These are phyloP conservation scores for Diorhabda carinulata DNA, from an alignment of 1,140 invertebrate genomes.

Conservation along the genomic window DNA sequence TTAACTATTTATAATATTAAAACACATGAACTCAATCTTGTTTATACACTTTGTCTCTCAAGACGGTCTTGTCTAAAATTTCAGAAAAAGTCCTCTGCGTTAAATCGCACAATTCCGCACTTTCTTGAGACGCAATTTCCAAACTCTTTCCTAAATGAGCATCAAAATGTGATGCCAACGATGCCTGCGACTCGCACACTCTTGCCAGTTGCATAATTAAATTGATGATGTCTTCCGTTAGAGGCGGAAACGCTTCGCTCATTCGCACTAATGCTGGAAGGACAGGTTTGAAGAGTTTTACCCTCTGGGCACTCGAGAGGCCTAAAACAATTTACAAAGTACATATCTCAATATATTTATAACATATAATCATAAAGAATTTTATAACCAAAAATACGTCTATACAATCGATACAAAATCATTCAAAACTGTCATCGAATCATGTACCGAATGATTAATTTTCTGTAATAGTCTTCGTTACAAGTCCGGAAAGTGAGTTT, in stretches of 20 bases:
- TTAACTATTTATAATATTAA: not conserved
- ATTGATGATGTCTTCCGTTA: conserved; percentile 83
- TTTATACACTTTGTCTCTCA: conserved; percentile 56
- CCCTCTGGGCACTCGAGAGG: conserved; percentile 70
- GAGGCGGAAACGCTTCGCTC: conserved; percentile 86
- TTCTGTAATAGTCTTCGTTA: no score
- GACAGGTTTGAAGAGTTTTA: conserved; percentile 77
- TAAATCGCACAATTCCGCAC: conserved; percentile 57
- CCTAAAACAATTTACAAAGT: conserved; percentile 52
- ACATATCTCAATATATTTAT: no score
- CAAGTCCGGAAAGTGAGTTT: no score
- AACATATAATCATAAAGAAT: no score
- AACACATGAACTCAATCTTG: conserved; percentile 25
- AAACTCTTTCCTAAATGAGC: conserved; percentile 53
- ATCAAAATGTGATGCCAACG: conserved; percentile 62
- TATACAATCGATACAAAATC: no score
- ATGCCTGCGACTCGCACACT: conserved; percentile 79
- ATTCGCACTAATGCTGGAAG: conserved; percentile 82
- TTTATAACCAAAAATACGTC: no score
- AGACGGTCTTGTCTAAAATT: conserved; percentile 56
- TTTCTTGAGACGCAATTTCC: conserved; percentile 52
- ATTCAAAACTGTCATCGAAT: no score
- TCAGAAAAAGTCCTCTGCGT: conserved; percentile 61
- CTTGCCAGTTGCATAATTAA: conserved; percentile 82
- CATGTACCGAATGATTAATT: no score